Percentiles rank a stretch among this genome's conserved stretches.
Evolutionary conservation across 2,797 vertebrate genomes (phyloP).

Genomic region (Benthosema pterotum): DNA sequence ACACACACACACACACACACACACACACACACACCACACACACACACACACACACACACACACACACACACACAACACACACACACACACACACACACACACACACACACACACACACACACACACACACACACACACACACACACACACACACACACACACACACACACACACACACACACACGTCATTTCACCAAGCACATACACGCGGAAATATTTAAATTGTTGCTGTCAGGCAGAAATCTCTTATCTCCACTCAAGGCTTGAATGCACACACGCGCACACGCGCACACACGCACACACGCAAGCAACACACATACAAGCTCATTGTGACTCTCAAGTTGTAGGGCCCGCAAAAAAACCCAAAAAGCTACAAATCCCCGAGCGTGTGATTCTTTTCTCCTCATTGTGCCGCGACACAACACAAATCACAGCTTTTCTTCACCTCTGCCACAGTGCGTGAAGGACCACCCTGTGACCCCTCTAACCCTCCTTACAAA

Average conservation of each 20-base stretch:
- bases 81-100: not conserved
- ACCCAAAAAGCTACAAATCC: slow-evolving; percentile 65
- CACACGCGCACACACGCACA: slow-evolving; percentile 2
- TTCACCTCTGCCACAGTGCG: slow-evolving; percentile 40
- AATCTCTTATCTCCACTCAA: no score
- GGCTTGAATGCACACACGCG: no score
- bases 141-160: not conserved
- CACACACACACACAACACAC: not conserved
- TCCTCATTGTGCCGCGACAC: slow-evolving; percentile 46
- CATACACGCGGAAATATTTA: not conserved
- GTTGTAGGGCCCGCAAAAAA: slow-evolving; percentile 64
- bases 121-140: not conserved
- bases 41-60: not conserved
- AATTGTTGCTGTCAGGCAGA: no score
- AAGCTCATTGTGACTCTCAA: slow-evolving; percentile 52
- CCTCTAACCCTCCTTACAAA: slow-evolving; percentile 71
- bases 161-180: slow-evolving; percentile 3
- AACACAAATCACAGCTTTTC: slow-evolving; percentile 71
- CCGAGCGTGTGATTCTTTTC: slow-evolving; percentile 40
- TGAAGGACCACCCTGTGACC: slow-evolving; percentile 54
- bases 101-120: not conserved
- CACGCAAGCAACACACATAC: slow-evolving; percentile 22
- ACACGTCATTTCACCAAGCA: slow-evolving; percentile 31
- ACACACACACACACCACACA: not conserved
- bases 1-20: not conserved